Base-by-base conservation (phyloP, 2,797 vertebrate genomes). In the Acanthurus tractus region DNA sequence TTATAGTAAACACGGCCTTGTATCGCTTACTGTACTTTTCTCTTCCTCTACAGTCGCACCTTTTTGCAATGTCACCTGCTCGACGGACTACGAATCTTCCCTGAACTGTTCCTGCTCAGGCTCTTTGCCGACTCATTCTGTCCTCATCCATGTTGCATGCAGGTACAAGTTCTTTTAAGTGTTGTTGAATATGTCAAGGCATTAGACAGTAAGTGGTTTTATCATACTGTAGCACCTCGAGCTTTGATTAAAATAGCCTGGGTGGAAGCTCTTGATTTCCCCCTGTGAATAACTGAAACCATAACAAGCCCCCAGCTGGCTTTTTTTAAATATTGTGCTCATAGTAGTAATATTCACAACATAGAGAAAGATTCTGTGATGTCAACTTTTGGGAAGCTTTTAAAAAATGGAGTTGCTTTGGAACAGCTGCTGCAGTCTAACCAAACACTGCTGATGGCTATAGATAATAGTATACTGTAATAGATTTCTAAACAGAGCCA, bases 51-150 rank as follows among this genome's bases (percentile, higher is more conserved):
- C 91, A 94, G 92, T 75, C 44, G 50, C 83, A 3, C 75, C 82
- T 40, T 17, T n/a, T 0, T 94, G 92, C 86, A 58, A 73, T 1
- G 84, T 94, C 67, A 88, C 40, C 79, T 96, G 95, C 86, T 91
- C 82, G 0, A 95, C 94, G 1, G 92, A 95, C 86, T 95, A 87
- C 45, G 1, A 2, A 0, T 1, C 1, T 0, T 70, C 15, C 0
- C 40, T 96, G 50, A 95, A 95, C 71, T 96, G 95, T 44, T 93
- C 94, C 20, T 94, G 87, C 38, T 75, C 86, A 4, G 79, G 17
- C 22, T 40, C 56, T 0, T 17, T 36, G 36, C 80, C 83, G 11
- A 25, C 64, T 1, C 12, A 29, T 59, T n/a, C 84, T 1, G 70
- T 90, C 67, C 1, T 14, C 0, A 0, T 96, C 12, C 0, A 70